These are phyloP conservation scores for Tokudaia tokunoshimensis DNA, from an alignment of 2,797 vertebrate species.

Conservation along the genomic window DNA sequence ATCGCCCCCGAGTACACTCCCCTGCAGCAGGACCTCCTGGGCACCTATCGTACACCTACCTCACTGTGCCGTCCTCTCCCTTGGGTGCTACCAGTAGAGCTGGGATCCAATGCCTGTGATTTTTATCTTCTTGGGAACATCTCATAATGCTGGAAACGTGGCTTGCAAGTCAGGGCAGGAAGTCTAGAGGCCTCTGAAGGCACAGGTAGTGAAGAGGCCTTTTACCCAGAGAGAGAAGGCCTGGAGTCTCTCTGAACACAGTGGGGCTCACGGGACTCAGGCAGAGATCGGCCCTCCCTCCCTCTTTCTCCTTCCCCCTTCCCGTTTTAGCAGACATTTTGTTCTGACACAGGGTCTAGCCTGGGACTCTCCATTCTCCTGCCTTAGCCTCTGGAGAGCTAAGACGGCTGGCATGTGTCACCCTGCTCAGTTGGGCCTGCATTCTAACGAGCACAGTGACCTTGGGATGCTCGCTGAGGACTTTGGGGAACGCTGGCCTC, in stretches of 20 bases:
- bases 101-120: background rate
- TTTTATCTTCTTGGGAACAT: background rate
- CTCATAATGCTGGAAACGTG: background rate
- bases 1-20: rapidly evolving
- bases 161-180: background rate
- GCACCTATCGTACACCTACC: background rate
- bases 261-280: background rate
- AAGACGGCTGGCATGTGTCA: background rate
- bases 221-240: background rate
- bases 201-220: background rate
- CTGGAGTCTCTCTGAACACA: background rate
- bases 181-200: background rate
- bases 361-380: background rate
- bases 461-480: background rate
- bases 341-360: background rate
- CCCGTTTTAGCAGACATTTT: background rate
- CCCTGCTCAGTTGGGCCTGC: background rate
- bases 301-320: background rate
- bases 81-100: background rate
- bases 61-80: background rate
- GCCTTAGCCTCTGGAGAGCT: background rate
- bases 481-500: background rate
- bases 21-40: no score
- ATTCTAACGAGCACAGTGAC: background rate
- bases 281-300: background rate